Conservation (phyloP, 35 echinoderm and acorn worm species). For the Heliocidaris erythrogramma region DNA sequence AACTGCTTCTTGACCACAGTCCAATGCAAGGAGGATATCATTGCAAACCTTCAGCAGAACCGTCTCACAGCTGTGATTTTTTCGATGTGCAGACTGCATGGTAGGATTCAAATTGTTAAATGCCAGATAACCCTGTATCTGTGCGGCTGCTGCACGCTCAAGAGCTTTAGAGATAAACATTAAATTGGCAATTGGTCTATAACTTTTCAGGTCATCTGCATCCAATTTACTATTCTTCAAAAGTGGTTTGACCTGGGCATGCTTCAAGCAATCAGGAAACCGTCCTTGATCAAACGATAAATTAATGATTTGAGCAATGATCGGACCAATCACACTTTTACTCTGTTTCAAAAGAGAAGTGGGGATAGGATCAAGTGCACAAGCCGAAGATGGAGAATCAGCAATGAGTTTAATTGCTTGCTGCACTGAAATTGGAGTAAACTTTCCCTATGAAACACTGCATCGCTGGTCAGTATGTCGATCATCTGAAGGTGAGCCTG, state of each 20-base stretch:
- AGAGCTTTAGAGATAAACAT: constrained; percentile 62
- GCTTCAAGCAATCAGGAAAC: constrained; percentile 48
- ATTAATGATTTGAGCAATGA: too few relatives aligned
- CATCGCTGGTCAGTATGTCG: too few relatives aligned
- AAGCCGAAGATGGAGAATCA: too few relatives aligned
- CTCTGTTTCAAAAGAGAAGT: too few relatives aligned
- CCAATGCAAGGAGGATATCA: constrained; percentile 53
- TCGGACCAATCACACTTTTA: too few relatives aligned
- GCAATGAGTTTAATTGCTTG: too few relatives aligned
- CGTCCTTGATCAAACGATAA: background rate
- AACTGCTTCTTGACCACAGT: constrained; percentile 51
- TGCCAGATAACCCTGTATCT: background rate
- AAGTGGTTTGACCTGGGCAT: constrained; percentile 42
- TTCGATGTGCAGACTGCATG: constrained; percentile 57
- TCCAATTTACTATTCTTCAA: constrained; percentile 57
- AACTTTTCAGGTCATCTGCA: constrained; percentile 54
- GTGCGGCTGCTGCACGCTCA: constrained; percentile 39
- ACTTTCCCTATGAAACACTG: too few relatives aligned
- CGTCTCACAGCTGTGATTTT: constrained; percentile 58
- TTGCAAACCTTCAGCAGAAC: constrained; percentile 63
- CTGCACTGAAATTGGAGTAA: too few relatives aligned
- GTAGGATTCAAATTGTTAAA: background rate
- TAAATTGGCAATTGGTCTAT: constrained; percentile 69
- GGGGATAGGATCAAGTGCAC: too few relatives aligned
- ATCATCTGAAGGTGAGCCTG: too few relatives aligned